These are phyloP conservation scores for Sebastes itinus DNA, from an alignment of 2,797 vertebrate genomes.

Conservation along the genomic window DNA sequence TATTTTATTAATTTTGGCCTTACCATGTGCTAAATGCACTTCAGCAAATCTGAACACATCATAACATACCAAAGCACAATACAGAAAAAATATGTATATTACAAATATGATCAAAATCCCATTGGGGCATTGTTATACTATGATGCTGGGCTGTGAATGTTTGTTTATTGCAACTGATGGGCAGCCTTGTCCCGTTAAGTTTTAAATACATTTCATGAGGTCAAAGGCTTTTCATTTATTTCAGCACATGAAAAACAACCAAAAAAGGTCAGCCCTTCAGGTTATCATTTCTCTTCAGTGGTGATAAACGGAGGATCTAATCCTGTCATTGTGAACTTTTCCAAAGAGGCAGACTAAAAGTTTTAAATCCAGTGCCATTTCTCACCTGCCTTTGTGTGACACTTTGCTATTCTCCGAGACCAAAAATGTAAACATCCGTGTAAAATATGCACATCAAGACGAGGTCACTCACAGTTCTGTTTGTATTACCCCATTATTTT, in stretches of 20 bases:
- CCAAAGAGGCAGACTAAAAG: not conserved
- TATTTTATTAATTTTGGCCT: not conserved
- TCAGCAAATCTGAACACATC: not conserved
- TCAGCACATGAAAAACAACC: not conserved
- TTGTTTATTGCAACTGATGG: not conserved
- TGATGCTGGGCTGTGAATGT: not conserved
- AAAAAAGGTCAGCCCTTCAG: not conserved
- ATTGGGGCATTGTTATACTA: not conserved
- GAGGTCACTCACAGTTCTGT: slow-evolving; percentile 70
- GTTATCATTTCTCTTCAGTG: slow-evolving; percentile 3
- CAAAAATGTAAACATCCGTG: slow-evolving; percentile 69
- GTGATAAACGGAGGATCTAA: slow-evolving; percentile 9
- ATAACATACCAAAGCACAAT: not conserved
- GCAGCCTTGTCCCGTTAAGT: not conserved
- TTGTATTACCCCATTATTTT: slow-evolving; percentile 62
- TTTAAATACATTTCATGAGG: not conserved
- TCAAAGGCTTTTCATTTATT: not conserved
- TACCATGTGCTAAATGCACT: not conserved
- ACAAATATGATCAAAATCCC: not conserved
- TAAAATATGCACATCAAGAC: slow-evolving; percentile 58
- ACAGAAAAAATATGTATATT: not conserved
- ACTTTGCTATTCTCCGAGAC: slow-evolving; percentile 56
- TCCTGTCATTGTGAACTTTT: slow-evolving; percentile 27
- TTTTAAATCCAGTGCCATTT: slow-evolving; percentile 42
- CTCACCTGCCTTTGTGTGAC: slow-evolving; percentile 61